These are phyloP conservation scores for Chaenodraco wilsoni DNA, from an alignment of 2,797 vertebrate species.

Conservation along the genomic window DNA sequence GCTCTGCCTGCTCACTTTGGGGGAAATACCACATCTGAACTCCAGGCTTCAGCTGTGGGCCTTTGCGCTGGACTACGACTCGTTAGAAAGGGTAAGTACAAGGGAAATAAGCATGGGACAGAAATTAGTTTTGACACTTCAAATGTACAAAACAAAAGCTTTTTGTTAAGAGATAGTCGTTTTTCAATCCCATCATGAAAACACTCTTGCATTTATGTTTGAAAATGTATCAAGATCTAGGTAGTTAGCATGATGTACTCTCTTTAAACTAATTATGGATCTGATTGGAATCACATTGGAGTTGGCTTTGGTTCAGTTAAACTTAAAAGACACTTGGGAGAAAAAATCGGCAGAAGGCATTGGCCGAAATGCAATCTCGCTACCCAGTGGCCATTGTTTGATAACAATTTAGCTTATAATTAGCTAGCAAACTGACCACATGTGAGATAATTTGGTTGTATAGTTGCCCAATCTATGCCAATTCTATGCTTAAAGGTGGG, in stretches of 20 bases:
- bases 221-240: background rate
- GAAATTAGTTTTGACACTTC: background rate
- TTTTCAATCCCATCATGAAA: background rate
- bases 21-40: conserved; percentile 75
- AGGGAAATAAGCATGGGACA: background rate
- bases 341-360: too few relatives aligned
- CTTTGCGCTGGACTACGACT: conserved; percentile 84
- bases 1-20: conserved; percentile 80
- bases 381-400: too few relatives aligned
- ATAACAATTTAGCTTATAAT: too few relatives aligned
- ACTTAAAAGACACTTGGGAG: too few relatives aligned
- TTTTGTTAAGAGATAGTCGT: background rate
- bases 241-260: background rate
- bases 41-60: conserved; percentile 83
- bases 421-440: too few relatives aligned
- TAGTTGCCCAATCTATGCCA: too few relatives aligned
- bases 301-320: too few relatives aligned
- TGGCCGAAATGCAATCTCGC: too few relatives aligned
- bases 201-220: background rate
- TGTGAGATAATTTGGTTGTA: too few relatives aligned
- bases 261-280: too few relatives aligned
- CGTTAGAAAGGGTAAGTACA: conserved; percentile 79
- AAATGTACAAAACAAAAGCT: background rate
- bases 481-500: too few relatives aligned
- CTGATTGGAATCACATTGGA: too few relatives aligned